Evolutionary conservation across 2,888 invertebrate species (phyloP).

Genomic region (Caenorhabditis becei): DNA sequence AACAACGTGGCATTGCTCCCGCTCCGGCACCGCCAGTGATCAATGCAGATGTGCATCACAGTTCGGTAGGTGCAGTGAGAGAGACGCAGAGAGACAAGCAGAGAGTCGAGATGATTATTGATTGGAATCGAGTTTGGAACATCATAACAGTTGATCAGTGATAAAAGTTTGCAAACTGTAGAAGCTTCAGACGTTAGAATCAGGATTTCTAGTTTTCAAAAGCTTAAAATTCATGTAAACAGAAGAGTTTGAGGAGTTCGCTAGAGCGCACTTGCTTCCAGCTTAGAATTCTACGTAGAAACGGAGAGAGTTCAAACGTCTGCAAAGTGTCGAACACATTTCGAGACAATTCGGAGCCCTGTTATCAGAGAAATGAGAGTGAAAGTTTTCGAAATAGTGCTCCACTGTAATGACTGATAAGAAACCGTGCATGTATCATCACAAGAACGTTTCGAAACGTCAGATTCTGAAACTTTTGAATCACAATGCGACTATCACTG

Average conservation of each 20-base stretch:
- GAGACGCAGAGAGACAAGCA: slow-evolving; percentile 21
- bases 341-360: slow-evolving; percentile 47
- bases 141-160: neutral
- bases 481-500: slow-evolving; percentile 3
- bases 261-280: neutral
- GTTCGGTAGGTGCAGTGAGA: slow-evolving; percentile 36
- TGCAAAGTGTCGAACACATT: slow-evolving; percentile 11
- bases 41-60: slow-evolving; percentile 37
- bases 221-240: neutral
- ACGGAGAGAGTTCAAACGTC: neutral
- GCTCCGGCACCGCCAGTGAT: slow-evolving; percentile 7
- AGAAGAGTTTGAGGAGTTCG: neutral
- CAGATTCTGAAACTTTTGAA: too few species aligned
- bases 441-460: slow-evolving; percentile 9
- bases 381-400: slow-evolving; percentile 34
- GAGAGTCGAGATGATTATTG: slow-evolving; percentile 32
- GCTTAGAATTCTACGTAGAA: neutral
- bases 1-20: slow-evolving; percentile 34
- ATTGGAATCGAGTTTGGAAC: slow-evolving; percentile 4
- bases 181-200: neutral
- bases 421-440: slow-evolving; percentile 7
- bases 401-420: slow-evolving; percentile 26
- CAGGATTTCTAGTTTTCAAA: neutral
- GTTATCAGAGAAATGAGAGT: slow-evolving; percentile 20
- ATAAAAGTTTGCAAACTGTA: too few species aligned